Base-by-base conservation (phyloP, 92 coral and sea anemone species). In the Zoanthus sansibaricus region DNA sequence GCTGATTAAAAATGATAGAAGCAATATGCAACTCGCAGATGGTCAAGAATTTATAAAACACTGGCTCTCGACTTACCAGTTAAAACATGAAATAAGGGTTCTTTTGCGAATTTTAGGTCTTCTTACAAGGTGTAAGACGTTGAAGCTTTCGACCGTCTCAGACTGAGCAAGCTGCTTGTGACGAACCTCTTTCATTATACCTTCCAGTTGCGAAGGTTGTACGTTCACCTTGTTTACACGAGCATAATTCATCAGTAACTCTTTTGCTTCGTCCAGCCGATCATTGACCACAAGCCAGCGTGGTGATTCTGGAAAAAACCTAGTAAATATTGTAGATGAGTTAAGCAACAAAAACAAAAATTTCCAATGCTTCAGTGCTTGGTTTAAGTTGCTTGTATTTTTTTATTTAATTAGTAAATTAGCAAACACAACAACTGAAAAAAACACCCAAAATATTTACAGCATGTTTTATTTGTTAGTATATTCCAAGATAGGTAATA, bases 261-360 rank as follows among this genome's bases (percentile, higher is more conserved):
- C 61, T 33, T 80, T 80, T 2, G 85, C 85, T 18, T 80, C 85
- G 20, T 66, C 37, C 73, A 80, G 6, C 45, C 85, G 85, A 20
- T 80, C 75, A 45, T 80, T 80, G 31, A 73, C 85, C 10, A 80
- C 61, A 5, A 80, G 85, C 85, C 85, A 80, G 18, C 85, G 85
- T 9, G 85, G 85, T 12, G 85, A 80, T 45, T 80, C 85, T 10
- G 85, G 85, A 61, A 80, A 80, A 30, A 80, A n/a, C 14, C 85
- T 80, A 25, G 25, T 25, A 37, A 42, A 45, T 1, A 21, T 37
- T 49, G 55, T 49, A 49, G 55, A 7, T 11, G 55, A 49, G 12
- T 49, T 49, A 49, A 49, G 12, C 55, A 49, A 49, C 68, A 61
- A 61, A 4, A 61, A 61, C 18, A 11, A 61, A 11, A 61, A 25